Percentiles rank a stretch among this genome's conserved stretches.
These are phyloP conservation scores for Myocastor coypus DNA, from an alignment of 2,113 vertebrate genomes.

Conservation along the genomic window DNA sequence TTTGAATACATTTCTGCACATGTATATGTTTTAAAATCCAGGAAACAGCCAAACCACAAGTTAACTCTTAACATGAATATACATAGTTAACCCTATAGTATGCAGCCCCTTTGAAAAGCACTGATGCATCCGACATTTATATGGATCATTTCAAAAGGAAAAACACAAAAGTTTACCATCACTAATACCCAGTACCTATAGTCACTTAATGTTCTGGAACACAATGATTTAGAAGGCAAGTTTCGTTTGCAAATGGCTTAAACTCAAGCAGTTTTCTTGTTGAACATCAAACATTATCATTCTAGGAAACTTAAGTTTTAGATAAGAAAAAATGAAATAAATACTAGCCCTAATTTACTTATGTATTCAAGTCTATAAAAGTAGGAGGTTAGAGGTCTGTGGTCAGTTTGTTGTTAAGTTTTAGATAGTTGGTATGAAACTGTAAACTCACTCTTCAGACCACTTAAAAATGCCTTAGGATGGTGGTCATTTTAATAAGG, in stretches of 20 bases:
- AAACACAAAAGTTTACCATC: conserved; percentile 89
- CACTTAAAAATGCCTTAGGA: conserved; percentile 79
- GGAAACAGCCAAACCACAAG: conserved; percentile 87
- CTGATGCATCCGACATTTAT: conserved; percentile 84
- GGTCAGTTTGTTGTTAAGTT: conserved; percentile 83
- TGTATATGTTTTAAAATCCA: conserved; percentile 84
- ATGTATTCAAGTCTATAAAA: conserved; percentile 88
- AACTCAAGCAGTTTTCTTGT: conserved; percentile 84
- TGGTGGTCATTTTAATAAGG: conserved; percentile 88
- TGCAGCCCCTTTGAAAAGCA: conserved; percentile 84
- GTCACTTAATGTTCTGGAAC: conserved; percentile 89
- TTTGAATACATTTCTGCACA: conserved; percentile 81
- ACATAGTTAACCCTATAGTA: conserved; percentile 84
- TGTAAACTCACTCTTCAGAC: conserved; percentile 83
- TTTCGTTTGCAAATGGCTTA: conserved; percentile 86
- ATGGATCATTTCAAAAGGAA: conserved; percentile 86
- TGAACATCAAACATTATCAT: conserved; percentile 84
- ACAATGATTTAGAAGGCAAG: conserved; percentile 87
- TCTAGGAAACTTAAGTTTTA: conserved; percentile 80
- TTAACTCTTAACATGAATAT: conserved; percentile 86
- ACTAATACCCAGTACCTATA: conserved; percentile 88
- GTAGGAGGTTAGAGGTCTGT: conserved; percentile 84
- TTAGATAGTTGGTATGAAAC: conserved; percentile 83
- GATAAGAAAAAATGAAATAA: conserved; percentile 84
- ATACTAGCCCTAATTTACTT: conserved; percentile 84